Conservation (phyloP, 2,113 vertebrate species). For the Pteruthius melanotis region DNA sequence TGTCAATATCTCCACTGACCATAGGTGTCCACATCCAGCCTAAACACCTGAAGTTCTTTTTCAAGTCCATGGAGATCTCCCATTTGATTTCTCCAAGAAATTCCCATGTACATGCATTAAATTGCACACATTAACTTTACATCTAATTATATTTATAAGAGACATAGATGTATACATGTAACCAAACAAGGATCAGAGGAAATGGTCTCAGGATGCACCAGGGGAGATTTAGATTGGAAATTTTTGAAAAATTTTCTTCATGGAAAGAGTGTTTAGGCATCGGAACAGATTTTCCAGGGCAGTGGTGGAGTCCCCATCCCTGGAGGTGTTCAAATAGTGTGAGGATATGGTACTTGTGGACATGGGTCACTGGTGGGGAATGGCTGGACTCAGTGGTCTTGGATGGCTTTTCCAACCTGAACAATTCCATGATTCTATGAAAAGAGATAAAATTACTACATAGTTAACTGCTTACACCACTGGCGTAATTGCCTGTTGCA, state of each 20-base stretch:
- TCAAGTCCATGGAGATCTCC: neutral
- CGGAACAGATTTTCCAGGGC: neutral
- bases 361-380: neutral
- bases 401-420: neutral
- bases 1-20: neutral
- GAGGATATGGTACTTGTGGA: neutral
- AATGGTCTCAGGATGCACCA: neutral
- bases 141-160: neutral
- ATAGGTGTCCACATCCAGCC: neutral
- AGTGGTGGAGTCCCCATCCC: neutral
- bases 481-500: neutral
- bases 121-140: neutral
- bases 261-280: neutral
- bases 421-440: neutral
- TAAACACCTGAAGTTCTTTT: neutral
- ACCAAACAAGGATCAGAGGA: neutral
- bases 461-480: neutral
- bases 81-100: neutral
- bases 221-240: neutral
- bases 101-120: neutral
- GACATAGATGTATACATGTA: neutral
- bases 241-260: neutral
- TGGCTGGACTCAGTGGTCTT: neutral
- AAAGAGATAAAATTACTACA: neutral
- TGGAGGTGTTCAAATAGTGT: neutral